Evolutionary conservation across 2,113 vertebrate species (phyloP).

Genomic region (Ceyx melanurus): DNA sequence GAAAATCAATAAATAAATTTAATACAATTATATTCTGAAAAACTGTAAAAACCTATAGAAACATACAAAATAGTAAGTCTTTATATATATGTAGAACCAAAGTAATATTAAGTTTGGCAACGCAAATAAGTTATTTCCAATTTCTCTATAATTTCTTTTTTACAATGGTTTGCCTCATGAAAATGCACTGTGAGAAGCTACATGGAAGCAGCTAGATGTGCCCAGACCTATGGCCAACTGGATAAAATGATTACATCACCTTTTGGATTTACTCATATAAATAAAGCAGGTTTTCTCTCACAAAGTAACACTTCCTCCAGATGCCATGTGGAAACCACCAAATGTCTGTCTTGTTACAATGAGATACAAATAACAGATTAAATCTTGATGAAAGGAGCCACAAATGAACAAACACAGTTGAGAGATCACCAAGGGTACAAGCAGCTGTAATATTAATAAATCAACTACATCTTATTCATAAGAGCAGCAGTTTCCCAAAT

Average conservation of each 20-base stretch:
- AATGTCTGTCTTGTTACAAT: not conserved
- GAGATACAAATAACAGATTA: conserved; percentile 11
- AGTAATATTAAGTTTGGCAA: too few relatives aligned
- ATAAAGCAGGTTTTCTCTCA: conserved; percentile 18
- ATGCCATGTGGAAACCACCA: not conserved
- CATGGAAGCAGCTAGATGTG: not conserved
- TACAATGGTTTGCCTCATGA: too few relatives aligned
- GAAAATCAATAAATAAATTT: too few relatives aligned
- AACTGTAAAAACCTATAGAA: too few relatives aligned
- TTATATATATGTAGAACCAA: too few relatives aligned
- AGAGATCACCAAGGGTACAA: not conserved
- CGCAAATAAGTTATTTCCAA: too few relatives aligned
- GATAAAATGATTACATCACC: not conserved
- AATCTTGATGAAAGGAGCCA: conserved; percentile 6
- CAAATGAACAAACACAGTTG: not conserved
- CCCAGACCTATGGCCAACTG: not conserved
- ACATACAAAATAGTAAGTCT: too few relatives aligned
- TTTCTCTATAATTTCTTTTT: too few relatives aligned
- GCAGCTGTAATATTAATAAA: not conserved
- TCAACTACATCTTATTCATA: not conserved
- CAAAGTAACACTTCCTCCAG: not conserved
- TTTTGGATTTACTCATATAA: not conserved
- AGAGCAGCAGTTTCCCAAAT: not conserved
- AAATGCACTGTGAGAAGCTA: not conserved
- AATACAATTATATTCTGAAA: too few relatives aligned